Conservation (phyloP, 2,797 vertebrate species). For the Helarctos malayanus region DNA sequence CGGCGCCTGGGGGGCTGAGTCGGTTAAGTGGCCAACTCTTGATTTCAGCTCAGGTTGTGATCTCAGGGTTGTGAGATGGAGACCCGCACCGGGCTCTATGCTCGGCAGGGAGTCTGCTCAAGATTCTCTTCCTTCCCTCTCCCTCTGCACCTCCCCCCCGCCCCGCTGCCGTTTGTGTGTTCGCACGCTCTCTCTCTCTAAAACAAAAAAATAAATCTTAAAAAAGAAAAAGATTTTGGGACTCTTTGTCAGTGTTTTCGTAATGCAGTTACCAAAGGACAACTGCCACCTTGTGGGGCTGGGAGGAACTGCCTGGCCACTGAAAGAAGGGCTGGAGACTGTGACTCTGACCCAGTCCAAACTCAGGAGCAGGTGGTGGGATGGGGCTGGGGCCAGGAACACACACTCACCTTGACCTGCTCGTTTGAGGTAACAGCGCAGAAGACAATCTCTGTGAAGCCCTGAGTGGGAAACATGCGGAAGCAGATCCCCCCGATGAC, state of each 20-base stretch:
- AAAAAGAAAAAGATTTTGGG: background rate
- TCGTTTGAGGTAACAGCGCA: slow-evolving; percentile 99
- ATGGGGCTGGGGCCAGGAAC: background rate
- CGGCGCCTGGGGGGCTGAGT: too few species aligned
- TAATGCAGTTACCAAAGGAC: background rate
- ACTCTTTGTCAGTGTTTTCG: background rate
- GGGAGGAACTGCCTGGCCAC: background rate
- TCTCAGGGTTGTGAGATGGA: too few species aligned
- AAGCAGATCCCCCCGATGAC: slow-evolving; percentile 99
- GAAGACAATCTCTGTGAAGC: slow-evolving; percentile 99
- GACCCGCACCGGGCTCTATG: too few species aligned
- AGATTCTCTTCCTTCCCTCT: too few species aligned
- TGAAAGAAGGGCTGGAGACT: background rate
- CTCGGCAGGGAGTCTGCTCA: too few species aligned
- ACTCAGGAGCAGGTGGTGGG: background rate
- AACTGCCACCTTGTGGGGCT: slow-evolving; percentile 58
- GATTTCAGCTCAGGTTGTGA: too few species aligned
- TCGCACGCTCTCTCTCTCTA: too few species aligned
- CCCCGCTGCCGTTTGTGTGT: too few species aligned
- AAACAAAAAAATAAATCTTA: too few species aligned
- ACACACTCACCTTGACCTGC: slow-evolving; percentile 96
- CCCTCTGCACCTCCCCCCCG: too few species aligned
- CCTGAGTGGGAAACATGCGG: slow-evolving; percentile 99
- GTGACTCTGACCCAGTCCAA: background rate
- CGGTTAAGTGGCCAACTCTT: too few species aligned